Base-by-base conservation (phyloP, 1,140 invertebrate species). In the Meloidogyne exigua region DNA sequence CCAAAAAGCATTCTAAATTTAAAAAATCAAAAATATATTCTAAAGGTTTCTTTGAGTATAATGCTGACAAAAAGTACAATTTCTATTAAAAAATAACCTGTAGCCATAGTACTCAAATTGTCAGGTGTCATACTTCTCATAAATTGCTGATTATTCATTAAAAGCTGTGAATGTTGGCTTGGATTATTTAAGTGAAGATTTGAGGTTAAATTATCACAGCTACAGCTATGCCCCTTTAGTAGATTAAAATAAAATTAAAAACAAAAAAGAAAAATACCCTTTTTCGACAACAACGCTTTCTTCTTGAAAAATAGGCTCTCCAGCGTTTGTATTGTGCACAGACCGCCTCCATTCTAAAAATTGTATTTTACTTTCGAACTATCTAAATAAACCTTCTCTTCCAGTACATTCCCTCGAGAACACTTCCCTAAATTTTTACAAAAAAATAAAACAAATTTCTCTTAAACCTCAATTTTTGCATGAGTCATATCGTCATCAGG, bases 251-350 rank as follows among this genome's bases (percentile, higher is more conserved):
- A 23, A 28, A 28, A 44, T 21, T 67, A 21, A 10, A 13, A 76
- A 21, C 26, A 36, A 72, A 62, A 11, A 23, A 72, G 75, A 9
- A 76, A 71, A 25, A 49, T 70, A 84, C 84, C 62, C 82, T 69
- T 67, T 83, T 85, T 12, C 83, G 70, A 39, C 83, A 85, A 28
- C 77, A 81, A 18, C 76, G 77, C 82, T 84, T 68, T 72, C 65
- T 25, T 62, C 79, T 39, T 65, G 79, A 72, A 57, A 57, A 57
- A 77, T 71, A 86, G n/a, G 81, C 66, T 66, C 96, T 92, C 96
- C 96, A 99, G 92, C 95, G 96, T 91, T 98, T 97, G 90, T 99
- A 99, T 89, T 99, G 96, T 71, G 95, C 94, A 83, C 94, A 95
- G 23, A 99, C 95, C 25, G 94, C 95, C 81, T 95, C 93, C 72